A percentile compares a stretch with the other conserved stretches of the same genome.
These are phyloP conservation scores for Sialia sialis DNA, from an alignment of 2,113 vertebrate genomes.

Conservation along the genomic window DNA sequence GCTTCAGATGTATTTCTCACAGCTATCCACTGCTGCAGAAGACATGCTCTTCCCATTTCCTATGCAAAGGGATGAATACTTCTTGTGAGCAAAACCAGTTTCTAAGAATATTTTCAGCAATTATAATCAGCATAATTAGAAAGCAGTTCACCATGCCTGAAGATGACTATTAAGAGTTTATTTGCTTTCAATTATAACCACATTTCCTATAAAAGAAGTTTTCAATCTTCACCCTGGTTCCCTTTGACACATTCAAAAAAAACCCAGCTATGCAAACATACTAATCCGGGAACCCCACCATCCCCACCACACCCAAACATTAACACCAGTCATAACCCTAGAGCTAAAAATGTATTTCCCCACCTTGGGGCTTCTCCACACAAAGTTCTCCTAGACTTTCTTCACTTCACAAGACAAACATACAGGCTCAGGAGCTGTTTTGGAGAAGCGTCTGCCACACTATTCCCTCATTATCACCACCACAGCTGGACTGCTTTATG, in stretches of 20 bases:
- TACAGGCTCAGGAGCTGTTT: neutral
- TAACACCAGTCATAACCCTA: slow-evolving; percentile 38
- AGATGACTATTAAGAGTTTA: slow-evolving; percentile 31
- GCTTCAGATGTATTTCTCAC: neutral
- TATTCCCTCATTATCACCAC: neutral
- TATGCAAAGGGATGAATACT: neutral
- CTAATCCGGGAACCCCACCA: neutral
- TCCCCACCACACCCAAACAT: slow-evolving; percentile 43
- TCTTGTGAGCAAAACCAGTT: neutral
- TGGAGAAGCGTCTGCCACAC: neutral
- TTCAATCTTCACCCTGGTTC: slow-evolving; percentile 4
- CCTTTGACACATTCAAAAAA: slow-evolving; percentile 24
- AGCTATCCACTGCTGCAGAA: neutral
- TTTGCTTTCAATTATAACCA: slow-evolving; percentile 48
- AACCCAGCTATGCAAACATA: slow-evolving; percentile 43
- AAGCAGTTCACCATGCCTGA: neutral
- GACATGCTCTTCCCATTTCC: neutral
- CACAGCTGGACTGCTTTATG: neutral
- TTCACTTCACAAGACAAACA: neutral
- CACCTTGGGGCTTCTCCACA: slow-evolving; percentile 1
- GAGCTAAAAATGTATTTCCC: slow-evolving; percentile 33
- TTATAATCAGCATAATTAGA: slow-evolving; percentile 18
- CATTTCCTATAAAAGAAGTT: slow-evolving; percentile 31
- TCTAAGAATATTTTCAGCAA: slow-evolving; percentile 22
- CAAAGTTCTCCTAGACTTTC: neutral